Evolutionary conservation across 1,140 invertebrate genomes (phyloP).

Genomic region (Geopemphigus sp.): DNA sequence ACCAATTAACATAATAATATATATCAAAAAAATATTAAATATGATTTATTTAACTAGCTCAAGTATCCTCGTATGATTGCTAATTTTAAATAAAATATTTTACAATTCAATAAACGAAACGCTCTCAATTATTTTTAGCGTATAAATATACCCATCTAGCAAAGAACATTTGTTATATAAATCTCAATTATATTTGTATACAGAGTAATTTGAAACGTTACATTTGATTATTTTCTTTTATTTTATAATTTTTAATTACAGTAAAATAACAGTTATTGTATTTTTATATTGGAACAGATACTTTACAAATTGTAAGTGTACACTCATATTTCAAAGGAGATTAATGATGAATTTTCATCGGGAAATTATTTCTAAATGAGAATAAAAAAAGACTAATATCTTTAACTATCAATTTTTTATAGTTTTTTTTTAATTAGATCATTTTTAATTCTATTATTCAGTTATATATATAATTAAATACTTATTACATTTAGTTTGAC

Average conservation of each 20-base stretch:
- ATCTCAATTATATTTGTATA: neutral
- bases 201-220: neutral
- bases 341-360: neutral
- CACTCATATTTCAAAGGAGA: neutral
- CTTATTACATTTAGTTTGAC: no score
- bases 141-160: neutral
- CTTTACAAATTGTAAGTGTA: neutral
- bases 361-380: no score
- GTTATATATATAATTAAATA: no score
- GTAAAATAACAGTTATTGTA: neutral
- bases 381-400: no score
- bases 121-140: neutral
- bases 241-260: conserved; percentile 1
- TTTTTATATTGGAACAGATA: neutral
- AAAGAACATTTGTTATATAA: conserved; percentile 6
- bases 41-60: neutral
- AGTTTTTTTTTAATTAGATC: no score
- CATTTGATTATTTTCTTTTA: conserved; percentile 15
- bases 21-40: neutral
- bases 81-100: neutral
- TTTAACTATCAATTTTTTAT: no score
- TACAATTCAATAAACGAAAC: neutral
- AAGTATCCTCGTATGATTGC: neutral
- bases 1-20: neutral
- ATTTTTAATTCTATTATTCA: no score